phyloP scores from a whole-genome alignment of 2,888 invertebrate genomes.

The Orthonychiurus folsomi region DNA sequence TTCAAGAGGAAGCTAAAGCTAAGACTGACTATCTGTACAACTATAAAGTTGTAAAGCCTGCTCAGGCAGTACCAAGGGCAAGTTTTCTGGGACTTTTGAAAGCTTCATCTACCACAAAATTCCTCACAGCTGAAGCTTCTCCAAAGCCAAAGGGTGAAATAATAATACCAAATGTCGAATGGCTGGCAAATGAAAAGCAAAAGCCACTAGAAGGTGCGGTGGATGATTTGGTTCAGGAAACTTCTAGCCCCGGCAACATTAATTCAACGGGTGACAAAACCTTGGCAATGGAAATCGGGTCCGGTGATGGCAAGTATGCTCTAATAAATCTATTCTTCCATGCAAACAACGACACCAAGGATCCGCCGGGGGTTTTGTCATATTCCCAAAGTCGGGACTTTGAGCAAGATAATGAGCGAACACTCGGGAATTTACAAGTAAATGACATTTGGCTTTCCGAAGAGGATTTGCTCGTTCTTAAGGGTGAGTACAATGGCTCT shows the following conservation, averaged over 20 bases:
- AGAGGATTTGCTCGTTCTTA: constrained; percentile 72
- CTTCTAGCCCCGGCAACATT: constrained; percentile 16
- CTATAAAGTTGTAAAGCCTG: background rate
- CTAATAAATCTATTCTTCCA: constrained; percentile 72
- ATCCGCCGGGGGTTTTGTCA: constrained; percentile 72
- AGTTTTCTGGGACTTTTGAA: background rate
- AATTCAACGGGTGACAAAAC: constrained; percentile 35
- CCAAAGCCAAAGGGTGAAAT: constrained; percentile 9
- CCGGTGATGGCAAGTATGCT: constrained; percentile 75
- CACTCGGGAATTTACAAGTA: constrained; percentile 69
- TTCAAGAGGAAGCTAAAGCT: background rate
- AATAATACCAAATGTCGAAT: background rate
- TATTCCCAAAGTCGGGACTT: constrained; percentile 73
- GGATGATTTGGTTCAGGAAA: constrained; percentile 21
- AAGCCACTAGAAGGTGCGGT: background rate
- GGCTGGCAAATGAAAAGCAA: background rate
- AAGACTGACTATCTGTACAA: background rate
- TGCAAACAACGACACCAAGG: constrained; percentile 52
- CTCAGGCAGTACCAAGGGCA: background rate
- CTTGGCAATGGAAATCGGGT: constrained; percentile 38
- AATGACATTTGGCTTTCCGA: constrained; percentile 86
- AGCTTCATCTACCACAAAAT: background rate
- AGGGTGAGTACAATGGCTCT: constrained; percentile 56
- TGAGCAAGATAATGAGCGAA: constrained; percentile 66
- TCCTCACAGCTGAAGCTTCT: background rate